phyloP scores from a whole-genome alignment of 2,797 vertebrate genomes.

The Sardinella longiceps region DNA sequence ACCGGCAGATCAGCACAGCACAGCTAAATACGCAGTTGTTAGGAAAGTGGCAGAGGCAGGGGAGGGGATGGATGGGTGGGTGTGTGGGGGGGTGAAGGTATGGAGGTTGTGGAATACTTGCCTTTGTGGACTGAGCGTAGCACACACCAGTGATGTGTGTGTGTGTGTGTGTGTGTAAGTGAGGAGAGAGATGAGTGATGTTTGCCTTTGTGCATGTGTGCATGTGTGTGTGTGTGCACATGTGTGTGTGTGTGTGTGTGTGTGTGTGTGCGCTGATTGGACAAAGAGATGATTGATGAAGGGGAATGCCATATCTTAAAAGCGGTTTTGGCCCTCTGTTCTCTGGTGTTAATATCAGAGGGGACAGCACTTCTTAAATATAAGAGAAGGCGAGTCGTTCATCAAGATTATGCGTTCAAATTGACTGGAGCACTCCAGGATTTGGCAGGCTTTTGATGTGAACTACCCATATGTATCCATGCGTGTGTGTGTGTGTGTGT shows the following conservation, averaged over 20 bases:
- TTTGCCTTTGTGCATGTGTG: neutral
- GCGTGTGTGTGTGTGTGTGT: neutral
- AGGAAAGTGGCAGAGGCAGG: neutral
- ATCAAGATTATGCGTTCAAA: neutral
- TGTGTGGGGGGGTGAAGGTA: neutral
- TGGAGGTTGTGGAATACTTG: neutral
- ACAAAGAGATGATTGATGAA: constrained; percentile 1
- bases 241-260: neutral
- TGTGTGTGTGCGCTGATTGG: neutral
- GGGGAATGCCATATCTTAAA: neutral
- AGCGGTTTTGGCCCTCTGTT: neutral
- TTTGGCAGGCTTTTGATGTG: neutral
- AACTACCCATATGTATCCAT: neutral
- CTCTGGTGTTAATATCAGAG: neutral
- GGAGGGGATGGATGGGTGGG: neutral
- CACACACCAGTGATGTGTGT: neutral
- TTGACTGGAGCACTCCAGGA: neutral
- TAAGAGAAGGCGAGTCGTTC: neutral
- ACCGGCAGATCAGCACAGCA: constrained; percentile 32
- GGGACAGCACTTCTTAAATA: neutral
- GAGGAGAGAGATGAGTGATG: no score
- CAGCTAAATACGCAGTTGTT: neutral
- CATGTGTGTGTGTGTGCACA: neutral
- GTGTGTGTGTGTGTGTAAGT: neutral
- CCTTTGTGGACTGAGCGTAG: constrained; percentile 28